A percentile compares a stretch with the other conserved stretches of the same genome.
Conservation (phyloP, 2,113 vertebrate genomes). For the Elephantulus edwardii region DNA sequence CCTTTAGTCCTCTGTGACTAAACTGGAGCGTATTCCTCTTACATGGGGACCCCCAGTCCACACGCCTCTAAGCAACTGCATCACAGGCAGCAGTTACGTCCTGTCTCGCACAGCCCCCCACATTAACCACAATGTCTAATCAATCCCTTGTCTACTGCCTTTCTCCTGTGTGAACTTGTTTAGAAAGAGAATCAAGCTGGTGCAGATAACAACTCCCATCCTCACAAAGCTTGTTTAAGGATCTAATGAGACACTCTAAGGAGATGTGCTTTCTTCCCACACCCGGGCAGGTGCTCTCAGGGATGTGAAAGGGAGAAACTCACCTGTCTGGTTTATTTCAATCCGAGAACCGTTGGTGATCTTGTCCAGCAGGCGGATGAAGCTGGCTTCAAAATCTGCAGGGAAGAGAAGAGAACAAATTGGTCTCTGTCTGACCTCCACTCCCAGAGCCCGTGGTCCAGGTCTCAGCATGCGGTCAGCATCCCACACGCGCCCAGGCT, state of each 20-base stretch:
- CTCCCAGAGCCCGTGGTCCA: not conserved
- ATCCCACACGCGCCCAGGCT: not conserved
- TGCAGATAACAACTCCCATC: too few species aligned
- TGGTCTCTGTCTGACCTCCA: not conserved
- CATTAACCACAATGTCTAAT: too few species aligned
- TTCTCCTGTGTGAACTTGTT: too few species aligned
- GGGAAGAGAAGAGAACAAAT: constrained; percentile 19
- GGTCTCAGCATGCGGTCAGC: not conserved
- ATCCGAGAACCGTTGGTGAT: constrained; percentile 96
- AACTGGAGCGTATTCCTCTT: not conserved
- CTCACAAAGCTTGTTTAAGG: too few species aligned
- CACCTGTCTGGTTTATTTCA: constrained; percentile 99
- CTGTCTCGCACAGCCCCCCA: too few species aligned
- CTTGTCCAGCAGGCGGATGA: constrained; percentile 96
- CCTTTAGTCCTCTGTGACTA: not conserved
- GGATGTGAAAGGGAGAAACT: constrained; percentile 60
- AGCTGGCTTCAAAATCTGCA: constrained; percentile 97
- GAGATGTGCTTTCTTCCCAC: too few species aligned
- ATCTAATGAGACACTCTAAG: too few species aligned
- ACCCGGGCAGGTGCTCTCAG: not conserved
- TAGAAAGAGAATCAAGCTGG: too few species aligned
- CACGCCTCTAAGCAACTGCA: not conserved
- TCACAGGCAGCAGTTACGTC: not conserved
- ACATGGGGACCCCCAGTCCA: not conserved
- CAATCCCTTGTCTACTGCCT: too few species aligned